Evolutionary conservation across 2,797 vertebrate species (phyloP).

Genomic region (Sternotherus odoratus): DNA sequence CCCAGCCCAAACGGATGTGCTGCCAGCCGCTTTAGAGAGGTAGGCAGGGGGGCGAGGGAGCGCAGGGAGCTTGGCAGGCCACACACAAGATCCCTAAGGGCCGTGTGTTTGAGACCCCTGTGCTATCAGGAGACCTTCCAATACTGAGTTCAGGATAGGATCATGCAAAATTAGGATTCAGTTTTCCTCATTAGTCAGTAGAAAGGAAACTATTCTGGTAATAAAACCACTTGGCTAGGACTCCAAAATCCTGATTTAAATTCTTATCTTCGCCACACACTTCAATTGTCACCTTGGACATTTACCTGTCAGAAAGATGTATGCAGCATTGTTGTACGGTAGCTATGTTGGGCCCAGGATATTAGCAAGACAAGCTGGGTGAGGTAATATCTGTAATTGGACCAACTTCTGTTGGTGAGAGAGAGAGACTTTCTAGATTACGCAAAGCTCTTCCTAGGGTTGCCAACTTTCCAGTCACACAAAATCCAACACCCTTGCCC

Average conservation of each 20-base stretch:
- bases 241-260: not conserved
- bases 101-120: no score
- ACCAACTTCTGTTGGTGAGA: not conserved
- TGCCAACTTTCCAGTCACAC: no score
- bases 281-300: fast-evolving
- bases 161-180: not conserved
- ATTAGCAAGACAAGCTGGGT: not conserved
- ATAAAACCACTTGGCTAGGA: not conserved
- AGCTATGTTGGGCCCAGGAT: not conserved
- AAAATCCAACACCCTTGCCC: no score
- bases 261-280: fast-evolving
- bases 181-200: not conserved
- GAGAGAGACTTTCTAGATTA: not conserved
- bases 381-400: not conserved
- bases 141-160: not conserved
- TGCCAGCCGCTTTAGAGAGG: no score
- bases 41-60: no score
- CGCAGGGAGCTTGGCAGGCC: no score
- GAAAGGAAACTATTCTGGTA: not conserved
- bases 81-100: no score
- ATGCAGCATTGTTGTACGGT: not conserved
- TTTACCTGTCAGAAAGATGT: not conserved
- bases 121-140: not conserved
- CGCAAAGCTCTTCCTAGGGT: not conserved
- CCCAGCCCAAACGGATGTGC: no score